Conservation (phyloP, 2,113 vertebrate species). For the Actenoides lindsayi region DNA sequence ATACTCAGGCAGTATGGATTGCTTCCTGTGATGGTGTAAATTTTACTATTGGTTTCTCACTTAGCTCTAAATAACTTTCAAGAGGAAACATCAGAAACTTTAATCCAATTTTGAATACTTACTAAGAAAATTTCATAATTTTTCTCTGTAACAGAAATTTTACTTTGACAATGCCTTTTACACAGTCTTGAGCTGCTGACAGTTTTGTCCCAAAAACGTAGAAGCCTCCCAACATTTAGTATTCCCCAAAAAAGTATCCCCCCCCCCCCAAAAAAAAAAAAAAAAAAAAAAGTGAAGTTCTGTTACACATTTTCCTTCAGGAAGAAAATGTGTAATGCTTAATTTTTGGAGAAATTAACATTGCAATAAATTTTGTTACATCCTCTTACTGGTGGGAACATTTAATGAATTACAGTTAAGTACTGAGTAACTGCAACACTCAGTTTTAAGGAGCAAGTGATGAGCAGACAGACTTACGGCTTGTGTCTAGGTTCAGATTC, state of each 20-base stretch:
- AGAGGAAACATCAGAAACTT: neutral
- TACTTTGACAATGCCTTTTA: neutral
- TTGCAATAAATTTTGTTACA: neutral
- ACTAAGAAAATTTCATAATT: neutral
- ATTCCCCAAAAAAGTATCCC: neutral
- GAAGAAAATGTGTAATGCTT: neutral
- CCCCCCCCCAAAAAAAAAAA: too few relatives aligned
- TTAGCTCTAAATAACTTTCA: neutral
- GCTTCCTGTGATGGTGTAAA: neutral
- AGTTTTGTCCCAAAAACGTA: neutral
- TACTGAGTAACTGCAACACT: neutral
- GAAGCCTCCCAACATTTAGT: neutral
- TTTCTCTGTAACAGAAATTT: neutral
- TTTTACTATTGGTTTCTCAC: neutral
- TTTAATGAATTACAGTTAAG: neutral
- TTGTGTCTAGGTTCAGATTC: neutral
- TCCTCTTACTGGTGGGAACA: fast-evolving
- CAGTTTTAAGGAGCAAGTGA: neutral
- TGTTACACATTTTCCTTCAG: neutral
- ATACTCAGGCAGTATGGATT: neutral
- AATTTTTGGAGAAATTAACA: neutral
- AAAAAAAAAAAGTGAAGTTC: neutral
- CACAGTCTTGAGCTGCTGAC: neutral
- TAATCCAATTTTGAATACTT: neutral
- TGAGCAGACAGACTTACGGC: neutral